These are phyloP conservation scores for Cranoglanis bouderius DNA, from an alignment of 2,113 vertebrate genomes.

Conservation along the genomic window DNA sequence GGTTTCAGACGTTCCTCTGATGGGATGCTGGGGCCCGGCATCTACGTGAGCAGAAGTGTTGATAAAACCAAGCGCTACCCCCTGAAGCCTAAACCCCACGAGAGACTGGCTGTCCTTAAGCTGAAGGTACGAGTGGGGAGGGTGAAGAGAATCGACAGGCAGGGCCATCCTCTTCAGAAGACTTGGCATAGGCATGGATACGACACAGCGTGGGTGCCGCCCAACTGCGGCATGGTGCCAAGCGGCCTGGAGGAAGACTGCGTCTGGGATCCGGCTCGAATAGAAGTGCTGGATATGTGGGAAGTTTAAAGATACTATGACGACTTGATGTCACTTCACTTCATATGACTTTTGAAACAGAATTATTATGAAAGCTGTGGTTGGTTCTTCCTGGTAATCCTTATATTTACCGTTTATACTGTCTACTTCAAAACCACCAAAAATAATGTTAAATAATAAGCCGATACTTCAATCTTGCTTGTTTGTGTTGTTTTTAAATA, in stretches of 20 bases:
- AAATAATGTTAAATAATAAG: too few species aligned
- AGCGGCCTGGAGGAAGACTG: constrained; percentile 71
- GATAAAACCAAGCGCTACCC: constrained; percentile 66
- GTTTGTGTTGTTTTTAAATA: too few species aligned
- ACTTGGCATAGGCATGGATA: accelerated
- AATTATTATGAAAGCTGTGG: too few species aligned
- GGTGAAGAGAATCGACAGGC: constrained; percentile 54
- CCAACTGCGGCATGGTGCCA: constrained; percentile 61
- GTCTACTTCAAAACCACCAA: too few species aligned
- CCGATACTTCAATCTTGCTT: too few species aligned
- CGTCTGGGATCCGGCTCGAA: constrained; percentile 60
- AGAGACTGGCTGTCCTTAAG: constrained; percentile 52
- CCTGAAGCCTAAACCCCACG: accelerated
- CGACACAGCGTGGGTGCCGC: constrained; percentile 60
- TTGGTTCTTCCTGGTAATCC: too few species aligned
- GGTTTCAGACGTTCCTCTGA: too few species aligned
- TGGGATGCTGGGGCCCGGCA: constrained; percentile 54
- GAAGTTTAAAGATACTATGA: not conserved
- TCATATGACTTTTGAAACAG: too few species aligned
- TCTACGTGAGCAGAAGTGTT: constrained; percentile 69
- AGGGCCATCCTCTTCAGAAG: constrained; percentile 50
- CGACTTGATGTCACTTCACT: too few species aligned
- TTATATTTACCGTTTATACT: too few species aligned
- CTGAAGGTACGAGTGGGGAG: constrained; percentile 50
- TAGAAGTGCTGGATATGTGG: constrained; percentile 41